phyloP scores from a whole-genome alignment of 2,888 invertebrate species.

The Noctua comes region DNA sequence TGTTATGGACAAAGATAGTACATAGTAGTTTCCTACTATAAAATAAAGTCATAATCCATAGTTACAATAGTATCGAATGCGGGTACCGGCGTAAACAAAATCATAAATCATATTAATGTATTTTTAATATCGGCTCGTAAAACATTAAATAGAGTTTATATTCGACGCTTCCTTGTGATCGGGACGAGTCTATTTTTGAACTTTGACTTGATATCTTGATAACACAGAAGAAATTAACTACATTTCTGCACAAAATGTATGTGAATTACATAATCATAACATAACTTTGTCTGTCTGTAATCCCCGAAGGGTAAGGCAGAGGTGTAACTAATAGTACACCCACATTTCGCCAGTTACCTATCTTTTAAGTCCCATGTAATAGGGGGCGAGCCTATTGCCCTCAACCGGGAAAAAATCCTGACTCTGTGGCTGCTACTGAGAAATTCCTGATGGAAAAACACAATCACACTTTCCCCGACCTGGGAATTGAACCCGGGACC shows the following conservation, averaged over 20 bases:
- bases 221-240: neutral
- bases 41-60: conserved; percentile 12
- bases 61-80: conserved; percentile 54
- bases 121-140: conserved; percentile 66
- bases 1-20: neutral
- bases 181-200: conserved; percentile 12
- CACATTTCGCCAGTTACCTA: too few species aligned
- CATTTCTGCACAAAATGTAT: neutral
- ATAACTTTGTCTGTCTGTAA: too few species aligned
- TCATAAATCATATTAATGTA: conserved; percentile 66
- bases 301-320: too few species aligned
- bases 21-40: neutral
- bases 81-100: conserved; percentile 60
- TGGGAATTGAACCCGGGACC: too few species aligned
- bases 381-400: too few species aligned
- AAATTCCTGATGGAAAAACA: too few species aligned
- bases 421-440: too few species aligned
- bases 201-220: neutral
- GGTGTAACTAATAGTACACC: too few species aligned
- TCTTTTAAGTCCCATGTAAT: too few species aligned
- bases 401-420: too few species aligned
- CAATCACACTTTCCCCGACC: too few species aligned
- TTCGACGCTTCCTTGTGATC: conserved; percentile 43
- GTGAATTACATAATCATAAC: too few species aligned
- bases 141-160: conserved; percentile 45